Evolutionary conservation across 2,888 invertebrate genomes (phyloP), one percentile per base, ranked within the genome.

Genomic region (Aspidiotus rigidus): DNA sequence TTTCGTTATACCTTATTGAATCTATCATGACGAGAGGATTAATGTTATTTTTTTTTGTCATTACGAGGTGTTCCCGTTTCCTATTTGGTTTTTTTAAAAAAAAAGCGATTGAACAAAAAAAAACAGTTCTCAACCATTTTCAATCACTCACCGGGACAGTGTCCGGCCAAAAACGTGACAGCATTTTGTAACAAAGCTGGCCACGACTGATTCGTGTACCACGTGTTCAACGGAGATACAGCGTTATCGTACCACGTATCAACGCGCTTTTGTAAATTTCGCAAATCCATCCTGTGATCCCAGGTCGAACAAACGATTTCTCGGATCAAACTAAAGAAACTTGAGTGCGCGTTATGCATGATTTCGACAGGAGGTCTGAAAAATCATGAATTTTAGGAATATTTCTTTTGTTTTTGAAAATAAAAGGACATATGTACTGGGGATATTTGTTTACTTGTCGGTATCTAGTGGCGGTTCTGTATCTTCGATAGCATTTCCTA

Each of bases 251-350:
- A 66, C 83, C 91, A 91, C 1, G 85, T 82, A 66, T 83, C 80
- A 40, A 91, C 82, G 62, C 88, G 81, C 74, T 88, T 83, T 76
- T 89, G 86, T 78, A 95, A 78, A 76, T 89, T 86, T 7, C 82
- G 81, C 72, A 88, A 84, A 40, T 88, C 87, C 78, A 93, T 89
- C 59, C 93, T 83, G 76, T 91, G 91, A 73, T 93, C 92, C 1
- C 86, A 84, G 7, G 90, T 86, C 0, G 91, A 89, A 66, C 89
- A 89, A 75, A 96, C 90, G 70, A 95, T 83, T 75, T 93, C 94
- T 7, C 95, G 83, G 41, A 96, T 83, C 56, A 96, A 79, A 1
- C 93, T 90, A 77, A 96, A 85, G 81, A 93, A 96, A 77, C 88
- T 89, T 0, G 87, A 84, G 74, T 90, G 90, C 0, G 89, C 89